Evolutionary conservation across 2,113 vertebrate genomes (phyloP).

Genomic region (Tachysurus fulvidraco): DNA sequence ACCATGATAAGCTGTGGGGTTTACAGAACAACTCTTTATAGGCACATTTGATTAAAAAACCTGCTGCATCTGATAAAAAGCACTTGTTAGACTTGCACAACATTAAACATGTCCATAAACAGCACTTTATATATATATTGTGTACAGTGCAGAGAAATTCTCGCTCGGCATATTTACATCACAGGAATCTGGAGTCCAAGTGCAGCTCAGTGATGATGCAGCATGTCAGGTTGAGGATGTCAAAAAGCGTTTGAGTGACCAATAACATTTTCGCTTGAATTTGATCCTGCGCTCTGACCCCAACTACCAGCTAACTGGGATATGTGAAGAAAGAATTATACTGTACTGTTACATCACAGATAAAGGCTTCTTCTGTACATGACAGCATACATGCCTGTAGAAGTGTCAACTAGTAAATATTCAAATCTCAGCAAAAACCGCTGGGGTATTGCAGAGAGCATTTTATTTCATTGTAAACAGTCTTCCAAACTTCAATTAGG

Average conservation of each 20-base stretch:
- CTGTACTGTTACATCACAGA: too few relatives aligned
- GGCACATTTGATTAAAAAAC: not conserved
- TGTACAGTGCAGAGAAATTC: not conserved
- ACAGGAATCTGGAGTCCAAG: not conserved
- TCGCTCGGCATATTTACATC: not conserved
- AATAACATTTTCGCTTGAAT: too few relatives aligned
- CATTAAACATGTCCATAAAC: not conserved
- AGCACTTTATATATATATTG: not conserved
- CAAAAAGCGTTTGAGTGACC: too few relatives aligned
- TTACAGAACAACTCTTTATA: not conserved
- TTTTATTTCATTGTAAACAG: not conserved
- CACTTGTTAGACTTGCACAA: not conserved
- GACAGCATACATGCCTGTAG: not conserved
- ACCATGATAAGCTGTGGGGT: not conserved
- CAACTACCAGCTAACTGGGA: too few relatives aligned
- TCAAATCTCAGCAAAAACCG: not conserved
- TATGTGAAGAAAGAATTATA: not conserved
- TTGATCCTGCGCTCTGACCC: not conserved
- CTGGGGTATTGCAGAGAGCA: not conserved
- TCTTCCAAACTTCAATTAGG: not conserved
- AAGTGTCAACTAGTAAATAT: not conserved
- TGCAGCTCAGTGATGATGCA: not conserved
- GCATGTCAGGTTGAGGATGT: not conserved
- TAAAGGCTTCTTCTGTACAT: not conserved
- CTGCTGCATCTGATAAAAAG: not conserved